Percentiles rank a stretch among this genome's conserved stretches.
Evolutionary conservation across 30 jellyfish, hydroid and myxozoan species (phyloP).

Genomic region (Nemopilema nomurai): DNA sequence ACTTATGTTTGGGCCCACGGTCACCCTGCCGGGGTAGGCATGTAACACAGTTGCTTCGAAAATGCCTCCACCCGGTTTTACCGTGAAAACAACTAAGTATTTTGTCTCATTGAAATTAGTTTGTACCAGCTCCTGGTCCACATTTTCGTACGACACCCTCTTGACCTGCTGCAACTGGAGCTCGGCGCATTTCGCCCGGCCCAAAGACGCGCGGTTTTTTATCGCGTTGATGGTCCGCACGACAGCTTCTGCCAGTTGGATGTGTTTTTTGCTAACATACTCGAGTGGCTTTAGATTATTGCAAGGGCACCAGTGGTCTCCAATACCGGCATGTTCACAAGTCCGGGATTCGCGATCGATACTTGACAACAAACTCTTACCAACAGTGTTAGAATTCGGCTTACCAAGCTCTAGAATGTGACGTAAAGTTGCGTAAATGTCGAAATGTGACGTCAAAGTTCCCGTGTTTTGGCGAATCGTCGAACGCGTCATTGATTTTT

Average conservation of each 20-base stretch:
- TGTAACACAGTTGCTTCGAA: constrained; percentile 57
- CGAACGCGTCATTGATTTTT: neutral
- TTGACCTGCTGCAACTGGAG: constrained; percentile 13
- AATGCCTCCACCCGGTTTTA: constrained; percentile 51
- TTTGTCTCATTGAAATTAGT: constrained; percentile 10
- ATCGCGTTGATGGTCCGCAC: constrained; percentile 47
- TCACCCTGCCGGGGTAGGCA: neutral
- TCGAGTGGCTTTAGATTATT: neutral
- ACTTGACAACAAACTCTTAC: constrained; percentile 52
- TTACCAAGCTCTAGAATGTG: constrained; percentile 17
- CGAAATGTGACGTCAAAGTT: constrained; percentile 73
- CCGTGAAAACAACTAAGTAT: constrained; percentile 38
- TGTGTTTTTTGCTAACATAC: neutral
- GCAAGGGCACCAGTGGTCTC: constrained; percentile 87
- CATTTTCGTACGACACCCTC: neutral
- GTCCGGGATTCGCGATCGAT: constrained; percentile 54
- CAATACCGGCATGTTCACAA: constrained; percentile 75
- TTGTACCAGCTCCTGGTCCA: neutral
- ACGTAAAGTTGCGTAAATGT: constrained; percentile 48
- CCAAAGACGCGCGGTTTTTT: neutral
- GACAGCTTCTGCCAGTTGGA: constrained; percentile 29
- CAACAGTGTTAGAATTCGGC: neutral
- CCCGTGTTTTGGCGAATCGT: constrained; percentile 30
- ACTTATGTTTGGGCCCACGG: constrained; percentile 55
- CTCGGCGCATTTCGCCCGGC: constrained; percentile 8